A percentile compares a stretch with the other conserved stretches of the same genome.
phyloP scores from a whole-genome alignment of 2,888 invertebrate genomes.

The Dynastes tityus region DNA sequence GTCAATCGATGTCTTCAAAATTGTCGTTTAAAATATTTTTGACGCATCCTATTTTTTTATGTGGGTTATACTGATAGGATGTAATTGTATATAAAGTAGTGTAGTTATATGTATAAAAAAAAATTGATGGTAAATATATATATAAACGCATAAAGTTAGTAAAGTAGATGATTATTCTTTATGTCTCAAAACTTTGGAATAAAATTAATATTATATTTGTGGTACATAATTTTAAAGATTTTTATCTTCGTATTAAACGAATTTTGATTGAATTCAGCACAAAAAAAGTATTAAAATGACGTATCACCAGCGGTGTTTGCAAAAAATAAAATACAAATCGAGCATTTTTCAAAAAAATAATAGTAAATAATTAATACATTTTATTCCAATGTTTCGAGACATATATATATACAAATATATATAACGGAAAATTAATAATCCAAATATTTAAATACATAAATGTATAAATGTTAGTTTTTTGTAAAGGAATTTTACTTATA shows the following conservation, averaged over 20 bases:
- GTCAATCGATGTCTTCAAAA: too few species aligned
- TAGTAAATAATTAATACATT: too few species aligned
- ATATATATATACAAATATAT: constrained; percentile 38
- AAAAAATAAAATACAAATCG: too few species aligned
- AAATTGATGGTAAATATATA: neutral
- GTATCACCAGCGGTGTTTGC: too few species aligned
- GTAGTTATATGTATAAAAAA: constrained; percentile 58
- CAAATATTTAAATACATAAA: constrained; percentile 62
- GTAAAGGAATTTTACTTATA: constrained; percentile 62
- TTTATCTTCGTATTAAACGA: too few species aligned
- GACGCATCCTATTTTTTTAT: too few species aligned
- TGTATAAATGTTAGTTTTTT: constrained; percentile 66
- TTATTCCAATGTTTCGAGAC: neutral
- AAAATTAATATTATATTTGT: too few species aligned
- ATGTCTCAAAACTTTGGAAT: too few species aligned
- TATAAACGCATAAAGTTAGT: neutral
- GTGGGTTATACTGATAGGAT: constrained; percentile 27
- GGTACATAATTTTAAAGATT: too few species aligned
- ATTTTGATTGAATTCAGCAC: too few species aligned
- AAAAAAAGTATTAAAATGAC: too few species aligned
- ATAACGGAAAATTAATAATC: constrained; percentile 58
- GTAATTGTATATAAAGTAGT: constrained; percentile 55
- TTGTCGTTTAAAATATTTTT: constrained; percentile 8
- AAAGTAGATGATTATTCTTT: neutral
- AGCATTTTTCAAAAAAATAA: too few species aligned